These are phyloP conservation scores for Cerastoderma edule DNA, from an alignment of 2,888 invertebrate genomes.

Conservation along the genomic window DNA sequence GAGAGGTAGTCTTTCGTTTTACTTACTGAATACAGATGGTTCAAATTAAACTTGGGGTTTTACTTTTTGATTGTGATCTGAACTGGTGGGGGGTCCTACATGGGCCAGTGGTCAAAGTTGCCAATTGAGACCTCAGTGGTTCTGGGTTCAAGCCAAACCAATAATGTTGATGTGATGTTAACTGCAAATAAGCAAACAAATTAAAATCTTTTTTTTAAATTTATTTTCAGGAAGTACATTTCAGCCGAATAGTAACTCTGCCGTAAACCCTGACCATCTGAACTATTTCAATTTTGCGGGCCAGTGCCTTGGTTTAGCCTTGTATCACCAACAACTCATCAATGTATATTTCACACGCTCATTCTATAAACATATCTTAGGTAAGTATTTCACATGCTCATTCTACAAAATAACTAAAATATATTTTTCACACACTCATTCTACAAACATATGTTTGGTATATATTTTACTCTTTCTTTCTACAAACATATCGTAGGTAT, in stretches of 20 bases:
- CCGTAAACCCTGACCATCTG: conserved; percentile 82
- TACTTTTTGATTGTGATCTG: no score
- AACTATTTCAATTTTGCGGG: conserved; percentile 82
- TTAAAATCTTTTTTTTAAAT: background rate
- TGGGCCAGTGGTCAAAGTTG: no score
- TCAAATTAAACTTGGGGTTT: no score
- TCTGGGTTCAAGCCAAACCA: no score
- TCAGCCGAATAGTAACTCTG: conserved; percentile 82
- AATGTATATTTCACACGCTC: conserved; percentile 82
- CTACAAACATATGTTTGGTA: conserved; percentile 82
- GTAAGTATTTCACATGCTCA: conserved; percentile 58
- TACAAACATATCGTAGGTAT: no score
- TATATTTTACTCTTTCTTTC: conserved; percentile 17
- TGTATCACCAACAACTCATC: conserved; percentile 81
- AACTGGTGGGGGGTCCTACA: no score
- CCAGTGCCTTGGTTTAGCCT: conserved; percentile 80
- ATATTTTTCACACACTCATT: conserved; percentile 83
- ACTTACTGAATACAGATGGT: no score
- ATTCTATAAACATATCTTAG: conserved; percentile 83
- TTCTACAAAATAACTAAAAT: no score
- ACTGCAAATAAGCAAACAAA: no score
- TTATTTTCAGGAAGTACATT: conserved; percentile 77
- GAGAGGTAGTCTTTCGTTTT: background rate
- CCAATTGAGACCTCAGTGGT: no score
- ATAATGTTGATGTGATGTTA: no score